Conservation (phyloP, 37 sponge, comb jelly and placozoan species). For the Spongilla lacustris region DNA sequence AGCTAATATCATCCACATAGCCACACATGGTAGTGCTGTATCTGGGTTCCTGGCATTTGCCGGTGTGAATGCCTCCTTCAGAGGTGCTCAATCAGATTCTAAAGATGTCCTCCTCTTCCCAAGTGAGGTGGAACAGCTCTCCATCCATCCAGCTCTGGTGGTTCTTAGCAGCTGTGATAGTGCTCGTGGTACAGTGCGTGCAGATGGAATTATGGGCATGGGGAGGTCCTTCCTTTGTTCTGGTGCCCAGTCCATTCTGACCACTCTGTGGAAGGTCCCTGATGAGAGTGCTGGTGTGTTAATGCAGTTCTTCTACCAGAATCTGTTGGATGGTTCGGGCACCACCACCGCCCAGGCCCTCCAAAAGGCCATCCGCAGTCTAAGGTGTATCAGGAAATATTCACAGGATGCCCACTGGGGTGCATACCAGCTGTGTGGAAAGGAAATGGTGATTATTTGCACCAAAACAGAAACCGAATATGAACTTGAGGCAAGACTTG, state of each 20-base stretch:
- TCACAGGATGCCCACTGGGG: conserved; percentile 77
- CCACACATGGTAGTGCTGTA: conserved; percentile 73
- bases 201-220: conserved; percentile 75
- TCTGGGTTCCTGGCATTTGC: conserved; percentile 71
- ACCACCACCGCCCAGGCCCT: conserved; percentile 47
- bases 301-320: conserved; percentile 81
- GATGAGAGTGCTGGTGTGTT: conserved; percentile 75
- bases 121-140: conserved; percentile 64
- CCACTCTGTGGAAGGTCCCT: conserved; percentile 71
- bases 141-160: conserved; percentile 62
- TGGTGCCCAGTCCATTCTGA: conserved; percentile 77
- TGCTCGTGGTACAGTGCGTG: conserved; percentile 45
- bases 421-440: conserved; percentile 72
- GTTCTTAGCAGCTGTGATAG: conserved; percentile 78
- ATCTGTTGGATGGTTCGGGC: conserved; percentile 49
- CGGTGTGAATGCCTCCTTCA: not conserved
- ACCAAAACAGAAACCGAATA: not conserved
- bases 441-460: conserved; percentile 29
- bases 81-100: conserved; percentile 14
- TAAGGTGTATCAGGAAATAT: conserved; percentile 66
- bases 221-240: conserved; percentile 75
- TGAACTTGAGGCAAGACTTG: not conserved
- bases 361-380: conserved; percentile 69
- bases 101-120: conserved; percentile 57
- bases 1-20: conserved; percentile 78